Conservation (phyloP, 1,140 invertebrate species). For the Maniola jurtina region DNA sequence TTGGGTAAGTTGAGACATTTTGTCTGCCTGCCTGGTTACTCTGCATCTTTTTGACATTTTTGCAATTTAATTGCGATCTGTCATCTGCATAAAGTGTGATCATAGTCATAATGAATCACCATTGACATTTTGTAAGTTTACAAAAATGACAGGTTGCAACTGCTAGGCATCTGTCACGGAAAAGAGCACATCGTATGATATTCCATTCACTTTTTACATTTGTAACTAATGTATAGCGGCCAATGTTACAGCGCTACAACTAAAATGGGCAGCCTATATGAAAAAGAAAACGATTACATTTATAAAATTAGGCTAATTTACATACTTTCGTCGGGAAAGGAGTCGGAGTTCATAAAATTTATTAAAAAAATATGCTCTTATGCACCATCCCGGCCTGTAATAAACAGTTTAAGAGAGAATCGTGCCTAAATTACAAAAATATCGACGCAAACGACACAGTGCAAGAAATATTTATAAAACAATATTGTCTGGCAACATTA, state of each 20-base stretch:
- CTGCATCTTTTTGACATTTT: too few relatives aligned
- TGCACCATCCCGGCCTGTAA: constrained; percentile 55
- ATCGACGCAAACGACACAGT: constrained; percentile 37
- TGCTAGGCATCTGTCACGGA: too few relatives aligned
- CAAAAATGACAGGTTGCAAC: too few relatives aligned
- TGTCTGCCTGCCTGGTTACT: too few relatives aligned
- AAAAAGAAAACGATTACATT: background rate
- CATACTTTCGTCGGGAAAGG: constrained; percentile 19
- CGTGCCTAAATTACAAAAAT: constrained; percentile 26
- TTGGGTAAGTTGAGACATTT: too few relatives aligned
- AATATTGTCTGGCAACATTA: constrained; percentile 69
- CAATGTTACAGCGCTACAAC: background rate
- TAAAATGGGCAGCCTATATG: background rate
- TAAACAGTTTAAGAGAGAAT: constrained; percentile 28
- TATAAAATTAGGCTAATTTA: constrained; percentile 21
- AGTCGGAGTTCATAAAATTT: constrained; percentile 51
- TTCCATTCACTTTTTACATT: too few relatives aligned
- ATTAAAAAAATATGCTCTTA: constrained; percentile 68
- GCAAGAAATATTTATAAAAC: constrained; percentile 61
- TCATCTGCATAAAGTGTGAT: too few relatives aligned
- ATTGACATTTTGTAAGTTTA: too few relatives aligned
- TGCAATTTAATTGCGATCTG: too few relatives aligned
- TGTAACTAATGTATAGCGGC: too few relatives aligned
- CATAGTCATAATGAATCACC: too few relatives aligned
- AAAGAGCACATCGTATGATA: too few relatives aligned